These are phyloP conservation scores for Diarsia brunnea DNA, from an alignment of 2,888 invertebrate genomes.

Conservation along the genomic window DNA sequence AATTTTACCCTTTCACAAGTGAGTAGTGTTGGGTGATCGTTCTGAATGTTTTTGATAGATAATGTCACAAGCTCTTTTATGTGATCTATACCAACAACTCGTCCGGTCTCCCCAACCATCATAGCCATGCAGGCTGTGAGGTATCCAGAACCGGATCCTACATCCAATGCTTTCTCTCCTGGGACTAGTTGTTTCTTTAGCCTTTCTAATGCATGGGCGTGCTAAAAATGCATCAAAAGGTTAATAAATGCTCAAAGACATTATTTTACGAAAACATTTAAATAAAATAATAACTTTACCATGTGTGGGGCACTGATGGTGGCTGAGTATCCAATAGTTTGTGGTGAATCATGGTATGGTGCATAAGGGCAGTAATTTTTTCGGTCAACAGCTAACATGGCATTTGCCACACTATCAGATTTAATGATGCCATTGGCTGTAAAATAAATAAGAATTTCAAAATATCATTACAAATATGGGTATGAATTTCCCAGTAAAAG, in stretches of 20 bases:
- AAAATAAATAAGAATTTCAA: slow-evolving; percentile 66
- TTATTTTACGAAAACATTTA: background rate
- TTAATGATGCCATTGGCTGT: slow-evolving; percentile 95
- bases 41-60: slow-evolving; percentile 94
- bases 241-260: background rate
- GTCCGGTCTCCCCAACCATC: slow-evolving; percentile 93
- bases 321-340: slow-evolving; percentile 98
- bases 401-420: slow-evolving; percentile 93
- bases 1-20: slow-evolving; percentile 93
- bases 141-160: slow-evolving; percentile 98
- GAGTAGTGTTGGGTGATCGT: slow-evolving; percentile 93
- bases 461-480: background rate
- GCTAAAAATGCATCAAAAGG: slow-evolving; percentile 88
- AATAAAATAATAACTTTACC: slow-evolving; percentile 88
- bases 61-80: slow-evolving; percentile 95
- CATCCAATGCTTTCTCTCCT: slow-evolving; percentile 96
- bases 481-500: background rate
- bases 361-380: slow-evolving; percentile 94
- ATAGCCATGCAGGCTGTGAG: slow-evolving; percentile 97
- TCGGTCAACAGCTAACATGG: slow-evolving; percentile 96
- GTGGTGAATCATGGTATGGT: slow-evolving; percentile 97
- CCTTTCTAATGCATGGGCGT: slow-evolving; percentile 97
- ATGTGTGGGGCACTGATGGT: slow-evolving; percentile 99
- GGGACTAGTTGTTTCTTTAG: slow-evolving; percentile 94
- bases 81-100: slow-evolving; percentile 97